A percentile compares a stretch with the other conserved stretches of the same genome.
These are phyloP conservation scores for Clarias macrocephalus DNA, from an alignment of 2,113 vertebrate species.

Conservation along the genomic window DNA sequence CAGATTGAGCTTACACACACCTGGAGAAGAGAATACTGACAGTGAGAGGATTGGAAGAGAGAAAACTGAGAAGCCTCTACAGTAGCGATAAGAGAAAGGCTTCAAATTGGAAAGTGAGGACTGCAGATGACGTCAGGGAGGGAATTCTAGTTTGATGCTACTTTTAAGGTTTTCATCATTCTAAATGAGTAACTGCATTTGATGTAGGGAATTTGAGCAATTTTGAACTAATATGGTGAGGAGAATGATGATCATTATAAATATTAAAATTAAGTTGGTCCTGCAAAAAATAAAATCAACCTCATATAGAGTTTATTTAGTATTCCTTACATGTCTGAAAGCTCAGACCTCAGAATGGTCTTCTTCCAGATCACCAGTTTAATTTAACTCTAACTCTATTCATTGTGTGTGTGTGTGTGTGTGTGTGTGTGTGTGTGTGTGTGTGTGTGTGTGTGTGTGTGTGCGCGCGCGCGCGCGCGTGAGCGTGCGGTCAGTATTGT, in stretches of 20 bases:
- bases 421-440: background rate
- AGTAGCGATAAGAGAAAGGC: conserved; percentile 25
- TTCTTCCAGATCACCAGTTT: background rate
- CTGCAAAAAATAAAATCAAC: background rate
- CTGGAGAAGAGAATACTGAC: conserved; percentile 37
- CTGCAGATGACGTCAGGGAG: conserved; percentile 37
- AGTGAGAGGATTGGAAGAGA: conserved; percentile 27
- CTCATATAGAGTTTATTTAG: background rate
- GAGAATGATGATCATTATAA: too few species aligned
- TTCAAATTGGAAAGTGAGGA: conserved; percentile 53
- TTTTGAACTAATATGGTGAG: background rate
- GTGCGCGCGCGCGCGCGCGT: too few species aligned
- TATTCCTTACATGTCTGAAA: background rate
- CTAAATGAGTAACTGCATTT: conserved; percentile 10
- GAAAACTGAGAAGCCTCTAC: conserved; percentile 34
- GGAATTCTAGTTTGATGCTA: conserved; percentile 20
- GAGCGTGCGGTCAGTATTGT: conserved; percentile 56
- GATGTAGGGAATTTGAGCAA: background rate
- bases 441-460: conserved; percentile 25
- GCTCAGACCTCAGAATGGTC: background rate
- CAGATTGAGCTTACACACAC: conserved; percentile 49
- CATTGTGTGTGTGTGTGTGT: background rate
- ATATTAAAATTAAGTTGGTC: background rate
- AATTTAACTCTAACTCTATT: background rate
- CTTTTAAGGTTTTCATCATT: conserved; percentile 20